Evolutionary conservation across 2,113 vertebrate genomes (phyloP).

Genomic region (Callithrix jacchus): DNA sequence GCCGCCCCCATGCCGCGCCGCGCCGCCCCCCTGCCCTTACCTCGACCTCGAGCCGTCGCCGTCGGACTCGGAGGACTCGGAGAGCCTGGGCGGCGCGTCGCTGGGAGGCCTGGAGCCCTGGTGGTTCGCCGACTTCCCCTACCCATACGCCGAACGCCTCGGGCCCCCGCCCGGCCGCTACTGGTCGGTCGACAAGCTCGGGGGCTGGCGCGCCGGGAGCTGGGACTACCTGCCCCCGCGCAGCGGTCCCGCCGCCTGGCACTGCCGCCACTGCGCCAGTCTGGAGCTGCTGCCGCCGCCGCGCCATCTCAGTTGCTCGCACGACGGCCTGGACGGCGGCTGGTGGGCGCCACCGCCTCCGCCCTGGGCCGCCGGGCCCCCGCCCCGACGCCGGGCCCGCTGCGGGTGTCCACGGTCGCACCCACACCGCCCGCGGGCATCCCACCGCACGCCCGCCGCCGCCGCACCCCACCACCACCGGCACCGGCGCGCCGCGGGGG

Average conservation of each 20-base stretch:
- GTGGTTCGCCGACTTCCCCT: conserved; percentile 88
- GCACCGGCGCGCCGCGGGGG: conserved; percentile 66
- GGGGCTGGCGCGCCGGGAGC: conserved; percentile 88
- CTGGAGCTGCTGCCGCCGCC: conserved; percentile 86
- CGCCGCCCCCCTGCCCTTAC: conserved; percentile 86
- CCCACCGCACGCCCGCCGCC: conserved; percentile 79
- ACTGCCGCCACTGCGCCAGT: conserved; percentile 83
- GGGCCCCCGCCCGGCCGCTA: conserved; percentile 88
- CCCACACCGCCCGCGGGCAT: conserved; percentile 83
- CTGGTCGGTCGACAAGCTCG: conserved; percentile 95
- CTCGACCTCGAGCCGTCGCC: conserved; percentile 85
- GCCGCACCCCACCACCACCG: conserved; percentile 87
- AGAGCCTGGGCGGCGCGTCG: conserved; percentile 82
- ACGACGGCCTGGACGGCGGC: conserved; percentile 89
- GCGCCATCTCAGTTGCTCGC: conserved; percentile 86
- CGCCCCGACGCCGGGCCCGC: conserved; percentile 81
- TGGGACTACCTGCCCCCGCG: conserved; percentile 84
- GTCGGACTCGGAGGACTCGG: conserved; percentile 87
- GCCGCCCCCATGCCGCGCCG: conserved; percentile 84
- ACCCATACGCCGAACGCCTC: conserved; percentile 90
- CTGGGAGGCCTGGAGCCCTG: conserved; percentile 81
- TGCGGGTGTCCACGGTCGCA: conserved; percentile 76
- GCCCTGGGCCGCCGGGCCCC: conserved; percentile 87
- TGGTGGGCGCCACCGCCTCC: conserved; percentile 89
- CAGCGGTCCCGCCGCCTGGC: conserved; percentile 78